Base-by-base conservation (phyloP, 2,113 vertebrate genomes). In the Microcebus lehilahytsara region DNA sequence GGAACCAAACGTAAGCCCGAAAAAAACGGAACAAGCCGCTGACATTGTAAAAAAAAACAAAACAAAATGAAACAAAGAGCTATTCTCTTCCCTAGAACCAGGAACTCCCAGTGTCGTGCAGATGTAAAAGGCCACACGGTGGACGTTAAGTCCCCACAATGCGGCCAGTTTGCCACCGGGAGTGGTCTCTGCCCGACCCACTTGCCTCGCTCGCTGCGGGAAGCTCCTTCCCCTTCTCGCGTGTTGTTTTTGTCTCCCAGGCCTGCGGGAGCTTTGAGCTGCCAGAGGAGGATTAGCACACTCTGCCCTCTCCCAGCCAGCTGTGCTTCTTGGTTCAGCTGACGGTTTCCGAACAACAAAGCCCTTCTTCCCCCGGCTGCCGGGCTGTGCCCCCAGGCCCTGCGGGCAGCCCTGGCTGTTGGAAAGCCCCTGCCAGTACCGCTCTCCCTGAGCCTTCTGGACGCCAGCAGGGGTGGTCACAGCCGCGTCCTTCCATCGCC, bases 1-100 rank as follows among this genome's bases (percentile, higher is more conserved):
- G 88, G 81, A 78, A 37, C 56, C 19, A 53, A 69, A 85, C 40
- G 27, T 37, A 37, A 32, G 46, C 67, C 60, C 4, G 84, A 56
- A 84, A 95, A 56, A 84, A 95, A 75, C 12, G 3, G 80, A 90
- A 69, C 81, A n/a, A 53, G 46, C 71, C 0, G 0, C 69, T 75
- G 85, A 85, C 58, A 1, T 0, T 19, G 92, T 71, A 30, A 79
- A 94, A 46, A 46, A 46, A 46, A 72, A 86, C 0, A 58, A 72
- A 92, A 67, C 3, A 13, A 51, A 51, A 42, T 2, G 7, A 13
- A 78, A 86, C 95, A 95, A 96, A 97, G 72, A 88, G 56, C 46
- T 77, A 51, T 90, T 97, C 84, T 96, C 32, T 74, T 9, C 14
- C 5, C 95, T 62, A 88, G 94, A 91, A 91, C 91, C 66, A 11